Base-by-base conservation (phyloP, 2,113 vertebrate species). In the Lontra canadensis region DNA sequence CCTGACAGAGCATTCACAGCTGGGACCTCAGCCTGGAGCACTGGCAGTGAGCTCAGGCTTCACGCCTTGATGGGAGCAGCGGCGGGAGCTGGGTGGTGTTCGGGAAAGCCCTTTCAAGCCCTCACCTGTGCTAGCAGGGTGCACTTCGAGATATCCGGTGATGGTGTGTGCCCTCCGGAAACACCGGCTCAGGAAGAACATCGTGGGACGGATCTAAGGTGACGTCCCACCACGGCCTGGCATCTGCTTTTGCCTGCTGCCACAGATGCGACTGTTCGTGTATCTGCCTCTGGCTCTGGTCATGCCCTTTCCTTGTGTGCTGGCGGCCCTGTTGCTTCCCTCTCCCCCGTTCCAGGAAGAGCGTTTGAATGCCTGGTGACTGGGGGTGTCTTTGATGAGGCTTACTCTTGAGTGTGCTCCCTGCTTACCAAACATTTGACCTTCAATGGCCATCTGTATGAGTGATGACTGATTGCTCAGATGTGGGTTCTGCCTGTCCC, bases 221-320 rank as follows among this genome's bases (percentile, higher is more conserved):
- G 18, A 36, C 20, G 1, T 7, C 13, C 12, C 1, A 2, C 13
- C n/a, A 1, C n/a, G 26, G 21, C 87, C 57, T 8, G 73, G 83
- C 59, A 20, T 9, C 34, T 12, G 25, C 3, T 23, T 15, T 7
- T 63, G n/a, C 47, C 52, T 14, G 29, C 21, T 25, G 7, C 79
- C 2, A 0, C 31, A 47, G 20, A 15, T 3, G 8, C 4, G 47
- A 36, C 1, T 0, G 20, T 7, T 14, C 7, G 0, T 0, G 0
- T 0, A 0, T n/a, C 31, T 52, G 52, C 36, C 3, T 4, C 34
- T 29, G 88, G 86, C n/a, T 36, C 39, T 80, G 52, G 14, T 7
- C 17, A 0, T 1, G 2, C 26, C 7, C 42, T 7, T 14, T 18
- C 52, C 44, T 63, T 4, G 0, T 14, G 36, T n/a, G 36, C 67